These are phyloP conservation scores for Bolinopsis microptera DNA, from an alignment of 37 sponge, comb jelly and placozoan genomes.

Conservation along the genomic window DNA sequence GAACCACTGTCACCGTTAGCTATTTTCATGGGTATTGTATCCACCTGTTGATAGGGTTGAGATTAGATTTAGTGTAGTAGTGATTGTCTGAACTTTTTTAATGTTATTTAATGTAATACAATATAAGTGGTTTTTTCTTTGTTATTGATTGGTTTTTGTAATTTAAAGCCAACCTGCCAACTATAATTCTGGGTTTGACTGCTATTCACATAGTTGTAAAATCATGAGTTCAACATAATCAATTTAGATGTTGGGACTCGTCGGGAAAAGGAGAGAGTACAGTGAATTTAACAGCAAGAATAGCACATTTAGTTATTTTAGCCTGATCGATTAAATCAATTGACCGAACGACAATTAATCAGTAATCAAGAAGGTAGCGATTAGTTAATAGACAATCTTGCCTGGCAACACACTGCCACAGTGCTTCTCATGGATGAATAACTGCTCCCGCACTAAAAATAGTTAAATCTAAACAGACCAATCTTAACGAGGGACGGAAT, in stretches of 20 bases:
- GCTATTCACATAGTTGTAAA: no score
- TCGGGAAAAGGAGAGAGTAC: no score
- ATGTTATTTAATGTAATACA: neutral
- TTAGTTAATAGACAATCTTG: no score
- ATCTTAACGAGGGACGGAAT: no score
- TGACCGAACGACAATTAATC: neutral
- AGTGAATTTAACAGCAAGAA: neutral
- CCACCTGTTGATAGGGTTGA: neutral
- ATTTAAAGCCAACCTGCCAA: no score
- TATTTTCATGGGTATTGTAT: neutral
- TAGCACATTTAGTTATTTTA: neutral
- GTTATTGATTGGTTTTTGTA: no score
- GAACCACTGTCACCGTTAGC: neutral
- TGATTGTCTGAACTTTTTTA: no score
- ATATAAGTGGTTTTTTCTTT: neutral
- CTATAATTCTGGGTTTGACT: no score
- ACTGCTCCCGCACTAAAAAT: neutral
- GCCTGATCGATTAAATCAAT: neutral
- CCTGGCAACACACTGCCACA: neutral
- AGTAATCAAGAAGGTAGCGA: neutral
- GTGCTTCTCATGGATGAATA: neutral
- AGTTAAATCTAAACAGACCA: no score
- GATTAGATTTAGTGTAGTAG: no score
- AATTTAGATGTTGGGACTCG: no score
- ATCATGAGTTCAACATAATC: no score